Percentiles rank a stretch among this genome's conserved stretches.
Evolutionary conservation across 2,888 invertebrate species (phyloP).

Genomic region (Meliscaeva auricollis): DNA sequence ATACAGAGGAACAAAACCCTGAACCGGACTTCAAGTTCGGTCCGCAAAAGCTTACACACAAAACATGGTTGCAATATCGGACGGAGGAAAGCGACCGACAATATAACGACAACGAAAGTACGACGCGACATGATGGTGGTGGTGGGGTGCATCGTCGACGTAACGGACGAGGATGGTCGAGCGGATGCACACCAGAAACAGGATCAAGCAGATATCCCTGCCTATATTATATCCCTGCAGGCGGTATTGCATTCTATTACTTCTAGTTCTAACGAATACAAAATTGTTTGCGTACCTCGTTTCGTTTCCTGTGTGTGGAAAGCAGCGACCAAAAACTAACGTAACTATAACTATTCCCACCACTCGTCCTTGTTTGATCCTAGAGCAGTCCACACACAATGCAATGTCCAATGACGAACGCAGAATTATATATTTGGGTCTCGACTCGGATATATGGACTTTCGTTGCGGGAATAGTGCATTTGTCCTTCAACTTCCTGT

Average conservation of each 20-base stretch:
- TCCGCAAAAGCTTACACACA: constrained; percentile 36
- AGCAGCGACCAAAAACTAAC: constrained; percentile 17
- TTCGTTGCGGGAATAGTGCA: constrained; percentile 40
- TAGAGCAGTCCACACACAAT: constrained; percentile 20
- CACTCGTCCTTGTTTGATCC: constrained; percentile 18
- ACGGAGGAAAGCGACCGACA: constrained; percentile 1
- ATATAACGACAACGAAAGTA: constrained; percentile 5
- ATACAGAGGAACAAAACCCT: constrained; percentile 63
- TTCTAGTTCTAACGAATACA: constrained; percentile 59
- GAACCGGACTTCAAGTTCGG: constrained; percentile 41
- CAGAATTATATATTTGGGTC: constrained; percentile 62
- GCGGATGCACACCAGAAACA: constrained; percentile 51
- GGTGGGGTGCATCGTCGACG: neutral
- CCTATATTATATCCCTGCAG: constrained; percentile 60
- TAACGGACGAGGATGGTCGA: constrained; percentile 7
- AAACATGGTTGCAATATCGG: constrained; percentile 3
- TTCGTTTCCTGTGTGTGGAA: constrained; percentile 57
- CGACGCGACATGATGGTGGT: constrained; percentile 1
- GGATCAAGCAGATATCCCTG: constrained; percentile 40
- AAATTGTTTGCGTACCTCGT: constrained; percentile 72
- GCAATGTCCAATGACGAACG: constrained; percentile 55
- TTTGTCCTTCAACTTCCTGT: constrained; percentile 73
- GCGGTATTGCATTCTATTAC: constrained; percentile 65
- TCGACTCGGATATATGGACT: constrained; percentile 53
- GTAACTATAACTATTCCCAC: too few relatives aligned